Percentiles rank a stretch among this genome's conserved stretches.
Conservation (phyloP, 2,888 invertebrate species). For the Erebia aethiops region DNA sequence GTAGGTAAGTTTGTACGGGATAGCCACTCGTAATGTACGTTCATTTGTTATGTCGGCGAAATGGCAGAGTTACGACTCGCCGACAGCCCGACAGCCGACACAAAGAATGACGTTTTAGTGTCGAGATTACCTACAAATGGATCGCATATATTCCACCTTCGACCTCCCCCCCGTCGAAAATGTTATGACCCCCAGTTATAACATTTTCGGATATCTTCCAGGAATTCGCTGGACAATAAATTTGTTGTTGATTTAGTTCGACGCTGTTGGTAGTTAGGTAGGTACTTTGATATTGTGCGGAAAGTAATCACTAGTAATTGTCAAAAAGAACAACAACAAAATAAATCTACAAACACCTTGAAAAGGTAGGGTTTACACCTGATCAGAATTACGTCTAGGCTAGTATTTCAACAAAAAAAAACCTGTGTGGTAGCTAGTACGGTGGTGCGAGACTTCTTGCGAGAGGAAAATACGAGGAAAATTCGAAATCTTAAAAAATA, state of each 20-base stretch:
- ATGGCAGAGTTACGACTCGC: conserved; percentile 64
- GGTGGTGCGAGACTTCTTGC: no score
- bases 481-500: no score
- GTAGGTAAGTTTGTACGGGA: conserved; percentile 52
- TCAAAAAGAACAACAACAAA: no score
- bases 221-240: conserved; percentile 30
- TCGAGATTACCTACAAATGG: conserved; percentile 75
- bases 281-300: no score
- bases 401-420: no score
- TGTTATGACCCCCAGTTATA: conserved; percentile 47
- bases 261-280: neutral
- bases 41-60: conserved; percentile 77
- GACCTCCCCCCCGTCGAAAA: no score
- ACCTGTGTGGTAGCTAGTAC: no score
- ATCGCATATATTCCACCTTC: conserved; percentile 59
- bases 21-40: conserved; percentile 63
- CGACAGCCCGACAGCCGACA: conserved; percentile 67
- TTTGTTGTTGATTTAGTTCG: conserved; percentile 6
- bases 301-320: no score
- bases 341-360: no score
- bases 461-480: no score
- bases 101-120: conserved; percentile 75
- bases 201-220: conserved; percentile 35
- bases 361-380: no score
- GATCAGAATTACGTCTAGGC: no score